Percentiles rank a stretch among this genome's conserved stretches.
Evolutionary conservation across 2,797 vertebrate species (phyloP).

Genomic region (Sebastes kiyomatsui): DNA sequence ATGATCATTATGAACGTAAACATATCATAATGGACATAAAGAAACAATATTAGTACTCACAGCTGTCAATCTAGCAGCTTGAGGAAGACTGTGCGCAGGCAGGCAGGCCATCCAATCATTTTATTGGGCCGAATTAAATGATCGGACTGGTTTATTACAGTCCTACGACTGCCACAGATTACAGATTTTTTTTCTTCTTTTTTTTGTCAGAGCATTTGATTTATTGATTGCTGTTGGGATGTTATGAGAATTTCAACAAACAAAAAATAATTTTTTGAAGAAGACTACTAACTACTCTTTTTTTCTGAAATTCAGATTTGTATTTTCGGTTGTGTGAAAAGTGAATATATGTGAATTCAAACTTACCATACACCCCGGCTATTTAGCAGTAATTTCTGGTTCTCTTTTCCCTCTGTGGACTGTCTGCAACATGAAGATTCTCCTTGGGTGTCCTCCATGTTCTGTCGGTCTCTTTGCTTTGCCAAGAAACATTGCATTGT

Average conservation of each 20-base stretch:
- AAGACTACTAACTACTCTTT: background rate
- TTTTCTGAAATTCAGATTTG: background rate
- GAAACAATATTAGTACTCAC: too few species aligned
- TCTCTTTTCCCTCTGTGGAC: background rate
- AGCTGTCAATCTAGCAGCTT: too few species aligned
- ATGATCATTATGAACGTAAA: too few species aligned
- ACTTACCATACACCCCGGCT: background rate
- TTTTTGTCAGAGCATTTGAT: too few species aligned
- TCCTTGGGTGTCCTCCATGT: background rate
- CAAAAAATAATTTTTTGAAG: background rate
- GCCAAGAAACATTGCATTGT: background rate
- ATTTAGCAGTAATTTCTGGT: background rate
- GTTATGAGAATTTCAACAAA: background rate
- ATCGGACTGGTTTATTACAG: too few species aligned
- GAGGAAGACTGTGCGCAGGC: too few species aligned
- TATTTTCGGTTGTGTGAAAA: background rate
- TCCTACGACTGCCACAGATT: too few species aligned
- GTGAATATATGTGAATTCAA: background rate
- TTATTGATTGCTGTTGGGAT: too few species aligned
- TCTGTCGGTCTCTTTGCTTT: background rate
- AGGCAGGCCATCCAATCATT: background rate
- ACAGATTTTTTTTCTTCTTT: too few species aligned
- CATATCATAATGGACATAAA: too few species aligned
- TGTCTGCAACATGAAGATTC: background rate
- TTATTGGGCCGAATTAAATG: background rate